Conservation (phyloP, 2,888 invertebrate genomes). For the Eurois occulta region DNA sequence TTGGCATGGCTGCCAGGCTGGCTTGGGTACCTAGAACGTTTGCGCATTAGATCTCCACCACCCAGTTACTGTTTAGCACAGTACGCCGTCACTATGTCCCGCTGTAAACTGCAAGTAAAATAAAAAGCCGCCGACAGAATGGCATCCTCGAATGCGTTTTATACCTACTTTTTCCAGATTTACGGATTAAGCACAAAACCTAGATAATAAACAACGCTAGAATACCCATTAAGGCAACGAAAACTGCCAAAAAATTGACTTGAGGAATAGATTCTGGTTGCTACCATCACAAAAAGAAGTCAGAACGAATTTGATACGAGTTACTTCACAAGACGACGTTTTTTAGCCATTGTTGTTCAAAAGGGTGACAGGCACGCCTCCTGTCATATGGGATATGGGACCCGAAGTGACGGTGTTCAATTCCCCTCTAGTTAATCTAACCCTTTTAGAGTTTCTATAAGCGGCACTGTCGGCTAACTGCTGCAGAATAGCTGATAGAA, state of each 20-base stretch:
- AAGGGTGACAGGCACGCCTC: conserved; percentile 31
- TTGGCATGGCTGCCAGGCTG: neutral
- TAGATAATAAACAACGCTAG: neutral
- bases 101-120: neutral
- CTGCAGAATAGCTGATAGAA: neutral
- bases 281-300: neutral
- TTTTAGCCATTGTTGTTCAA: neutral
- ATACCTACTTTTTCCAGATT: neutral
- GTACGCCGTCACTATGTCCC: neutral
- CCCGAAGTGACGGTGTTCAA: neutral
- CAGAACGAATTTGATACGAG: neutral
- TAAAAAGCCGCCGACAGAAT: no score
- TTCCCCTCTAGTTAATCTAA: conserved; percentile 1
- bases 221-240: neutral
- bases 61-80: neutral
- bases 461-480: neutral
- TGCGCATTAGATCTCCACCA: neutral
- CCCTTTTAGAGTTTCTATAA: neutral
- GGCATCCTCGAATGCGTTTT: no score
- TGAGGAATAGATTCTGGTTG: neutral
- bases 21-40: neutral
- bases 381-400: neutral
- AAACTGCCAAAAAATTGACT: neutral
- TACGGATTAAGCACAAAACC: no score
- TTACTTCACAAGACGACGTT: neutral